Percentiles rank a stretch among this genome's conserved stretches.
Conservation (phyloP, 2,797 vertebrate species). For the Galagoides demidoff region DNA sequence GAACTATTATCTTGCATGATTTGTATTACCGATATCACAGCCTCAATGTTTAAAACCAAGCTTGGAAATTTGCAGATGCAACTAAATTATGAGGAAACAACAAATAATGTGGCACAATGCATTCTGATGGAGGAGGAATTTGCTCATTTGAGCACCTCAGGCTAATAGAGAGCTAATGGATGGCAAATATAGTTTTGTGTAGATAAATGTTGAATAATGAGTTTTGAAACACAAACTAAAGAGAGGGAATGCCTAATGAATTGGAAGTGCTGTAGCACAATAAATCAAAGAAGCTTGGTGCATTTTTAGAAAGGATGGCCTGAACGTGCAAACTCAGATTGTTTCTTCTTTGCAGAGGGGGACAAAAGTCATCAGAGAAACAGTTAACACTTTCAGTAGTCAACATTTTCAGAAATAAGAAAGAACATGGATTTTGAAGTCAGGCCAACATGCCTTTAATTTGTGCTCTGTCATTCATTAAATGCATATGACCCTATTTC, state of each 20-base stretch:
- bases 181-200: constrained; percentile 74
- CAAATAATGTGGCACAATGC: constrained; percentile 57
- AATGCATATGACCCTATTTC: not conserved
- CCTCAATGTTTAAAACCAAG: constrained; percentile 66
- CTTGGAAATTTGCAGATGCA: constrained; percentile 77
- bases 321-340: constrained; percentile 44
- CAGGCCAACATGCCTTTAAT: not conserved
- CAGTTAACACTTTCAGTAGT: not conserved
- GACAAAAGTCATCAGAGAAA: not conserved
- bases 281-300: constrained; percentile 63
- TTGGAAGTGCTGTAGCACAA: constrained; percentile 19
- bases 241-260: constrained; percentile 74
- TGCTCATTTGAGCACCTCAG: constrained; percentile 63
- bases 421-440: not conserved
- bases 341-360: constrained; percentile 38
- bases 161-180: constrained; percentile 76
- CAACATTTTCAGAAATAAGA: not conserved
- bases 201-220: constrained; percentile 82
- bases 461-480: not conserved
- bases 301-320: constrained; percentile 14
- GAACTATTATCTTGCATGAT: constrained; percentile 69
- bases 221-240: constrained; percentile 76
- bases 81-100: constrained; percentile 69
- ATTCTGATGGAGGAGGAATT: constrained; percentile 58
- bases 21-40: constrained; percentile 74